Evolutionary conservation across 2,113 vertebrate species (phyloP).

Genomic region (Loxodonta africana): DNA sequence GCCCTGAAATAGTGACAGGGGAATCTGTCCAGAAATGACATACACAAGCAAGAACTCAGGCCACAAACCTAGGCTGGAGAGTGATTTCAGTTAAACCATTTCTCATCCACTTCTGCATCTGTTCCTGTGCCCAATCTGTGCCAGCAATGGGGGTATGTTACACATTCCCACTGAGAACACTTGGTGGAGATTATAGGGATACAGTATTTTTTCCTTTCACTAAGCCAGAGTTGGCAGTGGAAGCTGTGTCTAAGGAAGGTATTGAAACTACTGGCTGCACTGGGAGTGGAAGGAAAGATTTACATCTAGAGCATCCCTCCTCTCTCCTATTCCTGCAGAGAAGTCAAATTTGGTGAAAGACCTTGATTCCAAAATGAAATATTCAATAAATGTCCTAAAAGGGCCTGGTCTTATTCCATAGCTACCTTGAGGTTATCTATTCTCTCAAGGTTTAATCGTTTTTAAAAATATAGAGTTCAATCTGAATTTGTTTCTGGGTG

Average conservation of each 20-base stretch:
- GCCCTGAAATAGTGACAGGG: not conserved
- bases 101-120: conserved; percentile 4
- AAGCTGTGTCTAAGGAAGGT: conserved; percentile 38
- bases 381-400: not conserved
- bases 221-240: conserved; percentile 62
- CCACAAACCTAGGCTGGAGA: not conserved
- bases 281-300: conserved; percentile 24
- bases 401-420: not conserved
- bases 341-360: not conserved
- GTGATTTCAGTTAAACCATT: not conserved
- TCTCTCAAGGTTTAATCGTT: not conserved
- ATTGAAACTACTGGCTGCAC: conserved; percentile 46
- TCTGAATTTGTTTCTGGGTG: conserved; percentile 67
- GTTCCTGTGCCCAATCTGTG: conserved; percentile 11
- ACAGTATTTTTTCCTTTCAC: conserved; percentile 15
- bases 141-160: not conserved
- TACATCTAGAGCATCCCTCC: not conserved
- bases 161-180: conserved; percentile 38
- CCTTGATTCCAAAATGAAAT: not conserved
- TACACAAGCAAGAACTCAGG: not conserved
- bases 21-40: conserved; percentile 36
- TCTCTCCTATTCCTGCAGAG: not conserved
- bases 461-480: not conserved
- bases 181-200: conserved; percentile 51
- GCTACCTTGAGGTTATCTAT: not conserved